Evolutionary conservation across 2,797 vertebrate species (phyloP), one percentile per base, ranked within the genome.

Genomic region (Valencia hispanica): DNA sequence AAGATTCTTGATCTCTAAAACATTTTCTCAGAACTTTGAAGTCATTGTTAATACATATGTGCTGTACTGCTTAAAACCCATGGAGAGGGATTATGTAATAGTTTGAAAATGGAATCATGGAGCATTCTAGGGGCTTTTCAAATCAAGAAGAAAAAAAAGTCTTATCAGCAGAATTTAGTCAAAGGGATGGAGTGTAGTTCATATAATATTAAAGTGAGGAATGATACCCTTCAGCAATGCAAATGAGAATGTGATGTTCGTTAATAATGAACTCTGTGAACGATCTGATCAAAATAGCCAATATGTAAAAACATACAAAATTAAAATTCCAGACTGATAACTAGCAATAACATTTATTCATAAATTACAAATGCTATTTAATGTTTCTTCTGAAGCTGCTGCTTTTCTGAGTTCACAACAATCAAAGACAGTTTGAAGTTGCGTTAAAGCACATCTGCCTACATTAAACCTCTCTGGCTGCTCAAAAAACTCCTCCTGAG

Each of bases 381-480:
- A 83, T 68, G 72, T 89, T 85, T 89, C 87, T 81, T 3, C 36
- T 83, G 80, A 86, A 87, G n/a, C 47, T 72, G 30, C 34, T 59
- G 63, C 74, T 70, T 63, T 68, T 73, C 77, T 65, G 12, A 69
- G 34, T 75, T 85, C 53, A 61, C 30, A 74, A 72, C 41, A 65
- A 69, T 84, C 77, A 84, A 79, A 85, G 72, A 77, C 78, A 86
- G 73, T 83, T 81, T 73, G 81, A 85, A 86, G 91, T 84, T 73
- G 89, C 86, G 91, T 86, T 90, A 83, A 89, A 91, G 90, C 74
- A 70, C 70, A 77, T 69, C 53, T 30, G 84, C 79, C 79, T 84
- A 81, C 79, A 82, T 66, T 39, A 25, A 89, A 81, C 72, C 76
- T 84, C 89, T 80, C 61, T 47, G 75, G 77, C 32, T 78, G 82